Evolutionary conservation across 1,140 invertebrate genomes (phyloP), one percentile per base, ranked within the genome.

Genomic region (Drosophila auraria): DNA sequence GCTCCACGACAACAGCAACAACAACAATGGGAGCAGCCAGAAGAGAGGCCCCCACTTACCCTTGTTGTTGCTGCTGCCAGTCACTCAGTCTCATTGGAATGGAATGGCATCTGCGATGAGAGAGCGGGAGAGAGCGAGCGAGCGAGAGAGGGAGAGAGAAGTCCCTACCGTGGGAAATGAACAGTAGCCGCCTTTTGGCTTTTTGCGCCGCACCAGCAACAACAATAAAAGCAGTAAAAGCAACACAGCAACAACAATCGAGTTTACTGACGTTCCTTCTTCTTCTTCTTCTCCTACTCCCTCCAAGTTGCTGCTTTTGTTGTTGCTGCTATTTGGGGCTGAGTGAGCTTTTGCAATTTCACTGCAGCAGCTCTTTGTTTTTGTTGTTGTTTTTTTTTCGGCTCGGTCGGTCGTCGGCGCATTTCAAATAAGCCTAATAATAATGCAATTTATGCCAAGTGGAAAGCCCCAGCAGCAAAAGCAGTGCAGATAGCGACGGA

Each of bases 151-250:
- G 33, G 36, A 65, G 47, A 66, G 66, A 45, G 62, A 64, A 57
- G 83, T 89, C 84, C 82, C 82, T 89, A 92, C 91, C 91, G 91
- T 92, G 91, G 91, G 91, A 92, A 92, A 92, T 92, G 91, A 87
- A 92, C 91, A 92, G 91, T 92, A 92, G 91, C 84, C 68, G 76
- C 33, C 56, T 80, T 83, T 81, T 80, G 78, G 69, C 86, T 87
- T 84, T 89, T 81, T 79, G 77, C 68, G 69, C 75, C 50, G 60
- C 56, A 40, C 54, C 54, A 57, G 54, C 70, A 75, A 30, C 70
- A 69, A 66, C 65, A 66, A 66, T 64, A 49, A 45, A 54, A 59
- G 47, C 44, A 77, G 59, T 60, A 83, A 62, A 81, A 87, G 77
- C 86, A 89, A 76, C 70, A 86, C 79, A 80, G 33, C 65, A 64